Evolutionary conservation across 2,113 vertebrate species (phyloP), one percentile per base, ranked within the genome.

Genomic region (Axis porcinus): DNA sequence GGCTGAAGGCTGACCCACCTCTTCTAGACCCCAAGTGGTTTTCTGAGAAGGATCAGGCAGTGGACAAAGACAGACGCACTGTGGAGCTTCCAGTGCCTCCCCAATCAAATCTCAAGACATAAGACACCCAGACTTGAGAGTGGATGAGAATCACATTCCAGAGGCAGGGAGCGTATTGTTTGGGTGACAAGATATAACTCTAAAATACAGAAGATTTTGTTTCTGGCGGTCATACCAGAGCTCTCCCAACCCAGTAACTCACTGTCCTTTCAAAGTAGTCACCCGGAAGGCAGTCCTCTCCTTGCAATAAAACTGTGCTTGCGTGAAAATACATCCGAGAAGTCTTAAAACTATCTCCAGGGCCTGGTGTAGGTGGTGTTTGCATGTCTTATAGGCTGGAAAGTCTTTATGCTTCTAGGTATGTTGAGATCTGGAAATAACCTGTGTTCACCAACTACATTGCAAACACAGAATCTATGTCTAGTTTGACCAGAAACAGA

Each of bases 1-100:
- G 52, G 15, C 78, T 74, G 87, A 57, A 86, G 50, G 45, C 36
- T 0, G 7, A 21, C 25, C 67, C 1, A 2, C 13, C 43, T 21
- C 70, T n/a, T 55, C 30, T 78, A 36, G 52, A 25, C 43, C 57
- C 62, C 6, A 5, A 25, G 2, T 12, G 28, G 30, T 30, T 30
- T 83, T 76, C 84, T 4, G 9, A 40, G 87, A 92, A 55, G 8
- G 2, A 12, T 62, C 4, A 3, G 10, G 83, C 62, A 74, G 85
- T 50, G 30, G 16, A 9, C 25, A 40, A 33, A 50, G n/a, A 21
- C 28, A 27, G 47, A 74, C 62, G 64, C n/a, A 1, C 17, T 43
- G 40, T 23, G 9, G 0, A 4, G 16, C 25, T n/a, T 85, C 79
- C 50, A 36, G 0, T 6, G 11, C 36, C 67, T 5, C 43, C 43